These are phyloP conservation scores for Magallana gigas DNA, from an alignment of 1,140 invertebrate species.

Conservation along the genomic window DNA sequence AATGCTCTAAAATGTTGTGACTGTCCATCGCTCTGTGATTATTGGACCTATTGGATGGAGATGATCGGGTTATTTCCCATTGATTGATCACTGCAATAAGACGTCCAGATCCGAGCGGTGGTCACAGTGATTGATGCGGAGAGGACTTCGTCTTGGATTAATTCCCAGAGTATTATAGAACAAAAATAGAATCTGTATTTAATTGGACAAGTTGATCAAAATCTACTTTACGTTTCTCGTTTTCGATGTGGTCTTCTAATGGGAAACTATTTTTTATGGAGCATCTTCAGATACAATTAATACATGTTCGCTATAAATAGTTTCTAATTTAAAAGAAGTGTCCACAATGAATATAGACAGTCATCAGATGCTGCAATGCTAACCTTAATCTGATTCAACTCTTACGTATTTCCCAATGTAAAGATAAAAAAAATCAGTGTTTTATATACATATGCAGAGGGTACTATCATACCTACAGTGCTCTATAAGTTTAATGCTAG, in stretches of 20 bases:
- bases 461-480: too few species aligned
- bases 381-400: too few species aligned
- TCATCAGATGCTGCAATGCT: too few species aligned
- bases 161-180: constrained; percentile 24
- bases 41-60: background rate
- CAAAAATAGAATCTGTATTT: constrained; percentile 29
- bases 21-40: background rate
- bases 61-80: background rate
- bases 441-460: too few species aligned
- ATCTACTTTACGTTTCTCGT: constrained; percentile 18
- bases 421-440: too few species aligned
- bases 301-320: too few species aligned
- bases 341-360: too few species aligned
- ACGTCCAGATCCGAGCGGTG: background rate
- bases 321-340: too few species aligned
- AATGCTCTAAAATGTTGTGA: background rate
- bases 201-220: constrained; percentile 28
- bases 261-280: too few species aligned
- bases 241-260: background rate
- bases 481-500: too few species aligned
- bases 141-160: constrained; percentile 3
- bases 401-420: too few species aligned
- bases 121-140: constrained; percentile 1
- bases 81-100: constrained; percentile 34
- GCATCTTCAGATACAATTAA: too few species aligned